Base-by-base conservation (phyloP, 2,888 invertebrate species). In the Brenthis ino region DNA sequence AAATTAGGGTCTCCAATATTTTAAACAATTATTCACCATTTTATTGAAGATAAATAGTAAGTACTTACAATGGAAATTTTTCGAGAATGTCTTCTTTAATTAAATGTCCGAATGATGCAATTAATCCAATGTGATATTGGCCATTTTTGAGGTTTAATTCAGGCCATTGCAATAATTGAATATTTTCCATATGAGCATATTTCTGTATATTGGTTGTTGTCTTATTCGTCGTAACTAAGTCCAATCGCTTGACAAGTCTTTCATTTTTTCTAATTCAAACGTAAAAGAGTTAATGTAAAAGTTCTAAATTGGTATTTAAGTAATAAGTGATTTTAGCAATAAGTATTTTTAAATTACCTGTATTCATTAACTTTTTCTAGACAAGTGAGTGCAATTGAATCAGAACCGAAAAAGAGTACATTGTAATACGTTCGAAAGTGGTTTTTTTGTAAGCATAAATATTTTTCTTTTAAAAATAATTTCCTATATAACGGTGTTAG, bases 71-170 rank as follows among this genome's bases (percentile, higher is more conserved):
- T 68, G 96, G 96, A 89, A 98, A 98, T 69, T 95, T 93, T 11
- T 95, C 88, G 47, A 99, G 96, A 0, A 98, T 85, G 65, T 93
- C 83, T 74, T 94, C 89, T 53, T 98, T 98, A 79, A 99, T 97
- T 71, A 99, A 91, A 82, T 98, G 96, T 0, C 99, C 99, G 93
- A 99, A 99, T 0, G 99, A 98, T 1, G 97, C 98, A 43, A 99
- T 97, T 61, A 99, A 89, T 5, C 99, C 99, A 70, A 99, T 87
- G 82, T 99, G 96, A 91, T 96, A 98, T 64, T 93, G 87, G 14
- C 84, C 81, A 64, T 89, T 78, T 11, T 81, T 74, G 53, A 93
- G 79, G 53, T 84, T 74, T 43, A 87, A 76, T 63, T 93, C 82
- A 3, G 96, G 96, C 98, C 98, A 98, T 70, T 93, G 82, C 76